These are phyloP conservation scores for Drosophila neotestacea DNA, from an alignment of 2,888 invertebrate species.

Conservation along the genomic window DNA sequence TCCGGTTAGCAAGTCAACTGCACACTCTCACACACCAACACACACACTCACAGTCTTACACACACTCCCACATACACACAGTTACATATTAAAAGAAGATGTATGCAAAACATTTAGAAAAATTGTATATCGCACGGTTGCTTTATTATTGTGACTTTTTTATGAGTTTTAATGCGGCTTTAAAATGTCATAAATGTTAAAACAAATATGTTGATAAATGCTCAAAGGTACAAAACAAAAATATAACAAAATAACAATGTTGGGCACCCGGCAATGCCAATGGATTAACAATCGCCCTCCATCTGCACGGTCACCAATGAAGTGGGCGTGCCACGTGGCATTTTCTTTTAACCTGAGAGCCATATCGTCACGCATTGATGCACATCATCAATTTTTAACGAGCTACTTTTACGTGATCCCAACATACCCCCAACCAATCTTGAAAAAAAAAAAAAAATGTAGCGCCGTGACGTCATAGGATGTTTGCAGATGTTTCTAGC, in stretches of 20 bases:
- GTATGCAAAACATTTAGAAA: slow-evolving; percentile 55
- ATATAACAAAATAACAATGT: slow-evolving; percentile 18
- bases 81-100: slow-evolving; percentile 22
- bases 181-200: slow-evolving; percentile 73
- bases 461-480: slow-evolving; percentile 56
- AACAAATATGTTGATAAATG: slow-evolving; percentile 61
- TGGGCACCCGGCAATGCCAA: slow-evolving; percentile 15
- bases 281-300: slow-evolving; percentile 33
- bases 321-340: slow-evolving; percentile 38
- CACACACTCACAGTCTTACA: not conserved
- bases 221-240: slow-evolving; percentile 18
- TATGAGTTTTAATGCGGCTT: slow-evolving; percentile 65
- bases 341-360: slow-evolving; percentile 31
- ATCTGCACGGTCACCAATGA: not conserved
- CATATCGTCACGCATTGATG: slow-evolving; percentile 64
- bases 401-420: slow-evolving; percentile 69
- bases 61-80: slow-evolving; percentile 5
- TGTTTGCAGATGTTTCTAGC: slow-evolving; percentile 21
- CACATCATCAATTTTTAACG: slow-evolving; percentile 77
- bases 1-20: slow-evolving; percentile 57
- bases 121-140: slow-evolving; percentile 39
- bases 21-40: slow-evolving; percentile 26
- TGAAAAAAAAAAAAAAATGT: not conserved
- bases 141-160: slow-evolving; percentile 61
- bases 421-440: not conserved